Percentiles rank a stretch among this genome's conserved stretches.
phyloP scores from a whole-genome alignment of 2,113 vertebrate genomes.

The Eolophus roseicapilla region DNA sequence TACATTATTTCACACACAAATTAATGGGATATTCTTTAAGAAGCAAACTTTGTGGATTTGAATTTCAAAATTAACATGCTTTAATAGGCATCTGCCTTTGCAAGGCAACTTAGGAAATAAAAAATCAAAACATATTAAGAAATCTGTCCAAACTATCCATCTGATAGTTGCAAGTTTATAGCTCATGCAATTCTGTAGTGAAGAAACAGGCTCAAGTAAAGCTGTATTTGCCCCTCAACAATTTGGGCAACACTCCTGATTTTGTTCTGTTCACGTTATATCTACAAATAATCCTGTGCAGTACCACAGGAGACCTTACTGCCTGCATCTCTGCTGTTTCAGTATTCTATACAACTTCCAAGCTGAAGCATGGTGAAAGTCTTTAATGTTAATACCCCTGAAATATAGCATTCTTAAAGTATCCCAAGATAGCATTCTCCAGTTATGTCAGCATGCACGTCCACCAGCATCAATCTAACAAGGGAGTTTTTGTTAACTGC shows the following conservation, averaged over 20 bases:
- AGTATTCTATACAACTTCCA: background rate
- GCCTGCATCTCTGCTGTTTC: background rate
- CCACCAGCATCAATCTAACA: background rate
- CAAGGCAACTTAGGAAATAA: background rate
- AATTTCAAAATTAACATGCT: background rate
- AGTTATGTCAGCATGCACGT: background rate
- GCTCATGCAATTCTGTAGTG: background rate
- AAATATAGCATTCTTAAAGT: background rate
- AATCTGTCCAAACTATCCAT: background rate
- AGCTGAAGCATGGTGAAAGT: background rate
- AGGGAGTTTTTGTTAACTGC: background rate
- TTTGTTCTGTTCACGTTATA: background rate
- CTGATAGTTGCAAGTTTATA: background rate
- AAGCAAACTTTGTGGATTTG: background rate
- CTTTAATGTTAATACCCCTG: background rate
- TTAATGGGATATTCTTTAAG: background rate
- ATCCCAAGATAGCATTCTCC: background rate
- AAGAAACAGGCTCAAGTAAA: background rate
- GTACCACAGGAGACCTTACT: background rate
- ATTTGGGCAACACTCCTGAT: background rate
- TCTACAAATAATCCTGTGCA: rapidly evolving
- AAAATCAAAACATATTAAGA: background rate
- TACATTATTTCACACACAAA: background rate
- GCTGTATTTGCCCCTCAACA: background rate
- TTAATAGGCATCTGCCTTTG: background rate